phyloP scores from a whole-genome alignment of 2,113 vertebrate genomes.

The Megalops atlanticus region DNA sequence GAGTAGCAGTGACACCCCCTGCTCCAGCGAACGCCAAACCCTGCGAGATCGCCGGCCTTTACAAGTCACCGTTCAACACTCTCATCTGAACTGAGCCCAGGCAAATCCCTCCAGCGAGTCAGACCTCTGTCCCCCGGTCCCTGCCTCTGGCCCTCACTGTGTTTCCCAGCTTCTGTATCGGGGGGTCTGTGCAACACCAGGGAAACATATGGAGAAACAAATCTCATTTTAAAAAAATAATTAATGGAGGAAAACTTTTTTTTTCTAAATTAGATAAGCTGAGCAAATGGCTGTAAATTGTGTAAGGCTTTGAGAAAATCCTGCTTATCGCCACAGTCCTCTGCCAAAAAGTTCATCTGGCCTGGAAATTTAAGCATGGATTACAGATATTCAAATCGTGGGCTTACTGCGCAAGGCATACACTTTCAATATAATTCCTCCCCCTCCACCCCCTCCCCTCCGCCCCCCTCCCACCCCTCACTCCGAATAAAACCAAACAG shows the following conservation, averaged over 20 bases:
- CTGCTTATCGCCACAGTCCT: slow-evolving; percentile 56
- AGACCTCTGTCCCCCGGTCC: neutral
- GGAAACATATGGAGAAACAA: slow-evolving; percentile 51
- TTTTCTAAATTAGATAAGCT: slow-evolving; percentile 59
- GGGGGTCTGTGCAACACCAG: slow-evolving; percentile 33
- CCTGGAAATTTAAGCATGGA: slow-evolving; percentile 72
- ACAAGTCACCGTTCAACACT: slow-evolving; percentile 83
- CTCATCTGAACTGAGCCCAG: slow-evolving; percentile 81
- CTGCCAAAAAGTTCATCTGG: slow-evolving; percentile 76
- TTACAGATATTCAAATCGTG: slow-evolving; percentile 74
- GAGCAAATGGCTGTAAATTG: slow-evolving; percentile 65
- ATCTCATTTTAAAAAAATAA: slow-evolving; percentile 61
- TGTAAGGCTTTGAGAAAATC: slow-evolving; percentile 68
- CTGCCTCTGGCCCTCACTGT: neutral
- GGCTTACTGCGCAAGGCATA: slow-evolving; percentile 67
- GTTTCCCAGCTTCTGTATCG: slow-evolving; percentile 4
- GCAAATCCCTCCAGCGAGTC: too few relatives aligned
- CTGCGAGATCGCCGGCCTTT: slow-evolving; percentile 89
- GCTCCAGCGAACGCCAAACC: slow-evolving; percentile 76
- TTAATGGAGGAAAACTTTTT: slow-evolving; percentile 51
- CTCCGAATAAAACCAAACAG: slow-evolving; percentile 54
- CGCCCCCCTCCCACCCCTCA: slow-evolving; percentile 59
- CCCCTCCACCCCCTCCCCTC: slow-evolving; percentile 63
- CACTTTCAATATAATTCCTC: slow-evolving; percentile 67
- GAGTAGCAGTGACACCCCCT: slow-evolving; percentile 88